Evolutionary conservation across 2,797 vertebrate genomes (phyloP), one percentile per base, ranked within the genome.

Genomic region (Botia kubotai): DNA sequence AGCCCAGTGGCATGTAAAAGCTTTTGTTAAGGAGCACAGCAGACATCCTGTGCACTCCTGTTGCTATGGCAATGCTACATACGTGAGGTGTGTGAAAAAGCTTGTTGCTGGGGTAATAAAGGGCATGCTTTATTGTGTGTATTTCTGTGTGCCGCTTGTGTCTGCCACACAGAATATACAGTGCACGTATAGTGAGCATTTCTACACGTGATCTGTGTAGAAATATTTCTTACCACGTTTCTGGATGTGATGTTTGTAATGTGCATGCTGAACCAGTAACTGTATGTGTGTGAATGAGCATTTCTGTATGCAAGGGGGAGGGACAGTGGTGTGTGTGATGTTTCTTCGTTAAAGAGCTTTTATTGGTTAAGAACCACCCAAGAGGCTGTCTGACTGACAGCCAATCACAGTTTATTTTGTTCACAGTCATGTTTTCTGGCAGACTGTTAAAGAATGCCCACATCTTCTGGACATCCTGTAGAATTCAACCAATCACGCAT

Each of bases 61-160:
- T 83, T 83, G 80, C 84, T 73, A 83, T 84, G 87, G 82, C 83
- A 75, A 83, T 87, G 75, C 79, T 74, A 81, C 68, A 77, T 72
- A 75, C 65, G 78, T 79, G 78, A 69, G 19, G 39, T 79, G 67
- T 79, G 80, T 76, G 82, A 84, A 76, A 82, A 77, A 77, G 77
- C 80, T 87, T 82, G 85, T 82, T 86, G 87, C 83, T 23, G 65
- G 85, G 85, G 80, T 84, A 75, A 86, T 85, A 75, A 80, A 80
- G 36, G 23, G 23, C 23, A 26, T 26, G 43, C 43, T 46, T 46
- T 46, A 46, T 46, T 46, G 43, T 46, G 43, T 46, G 43, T 8
- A 46, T 46, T 46, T 46, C 43, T 82, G 77, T 85, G 80, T 4
- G 13, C 39, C 6, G 55, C 26, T 57, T 69, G 58, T 71, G 48